Conservation (phyloP, 2,888 invertebrate genomes). For the Sturmia bella region DNA sequence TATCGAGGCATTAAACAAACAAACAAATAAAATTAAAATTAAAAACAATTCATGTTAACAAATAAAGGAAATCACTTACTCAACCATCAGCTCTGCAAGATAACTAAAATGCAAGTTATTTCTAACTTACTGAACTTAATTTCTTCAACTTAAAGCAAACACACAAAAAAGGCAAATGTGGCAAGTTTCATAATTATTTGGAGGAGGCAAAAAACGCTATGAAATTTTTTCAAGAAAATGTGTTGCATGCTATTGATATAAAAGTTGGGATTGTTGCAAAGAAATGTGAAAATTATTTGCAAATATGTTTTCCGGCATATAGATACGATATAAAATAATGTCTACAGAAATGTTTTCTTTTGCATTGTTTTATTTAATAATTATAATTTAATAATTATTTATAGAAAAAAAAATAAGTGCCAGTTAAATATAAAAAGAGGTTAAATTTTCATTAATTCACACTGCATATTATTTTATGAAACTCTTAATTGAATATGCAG, state of each 20-base stretch:
- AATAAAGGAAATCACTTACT: constrained; percentile 62
- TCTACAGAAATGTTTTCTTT: constrained; percentile 39
- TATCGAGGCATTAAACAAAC: constrained; percentile 31
- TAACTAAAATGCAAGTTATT: constrained; percentile 56
- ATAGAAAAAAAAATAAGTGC: constrained; percentile 27
- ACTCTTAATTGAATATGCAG: constrained; percentile 32
- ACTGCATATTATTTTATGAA: constrained; percentile 60
- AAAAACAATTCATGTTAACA: constrained; percentile 34
- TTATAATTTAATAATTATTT: constrained; percentile 61
- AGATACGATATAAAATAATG: constrained; percentile 8
- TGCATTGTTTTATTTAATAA: constrained; percentile 45
- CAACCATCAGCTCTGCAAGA: not conserved
- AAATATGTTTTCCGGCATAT: constrained; percentile 65
- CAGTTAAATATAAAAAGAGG: constrained; percentile 61
- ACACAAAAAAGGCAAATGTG: constrained; percentile 32
- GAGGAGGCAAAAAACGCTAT: not conserved
- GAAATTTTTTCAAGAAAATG: constrained; percentile 45
- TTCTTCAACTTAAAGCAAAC: constrained; percentile 1
- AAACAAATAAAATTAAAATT: not conserved
- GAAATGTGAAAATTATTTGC: constrained; percentile 59
- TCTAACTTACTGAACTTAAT: constrained; percentile 58
- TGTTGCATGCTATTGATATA: constrained; percentile 53
- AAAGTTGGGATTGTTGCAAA: constrained; percentile 37
- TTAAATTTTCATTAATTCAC: constrained; percentile 69
- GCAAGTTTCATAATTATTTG: constrained; percentile 51